These are phyloP conservation scores for Luffia ferchaultella DNA, from an alignment of 2,888 invertebrate species.

Conservation along the genomic window DNA sequence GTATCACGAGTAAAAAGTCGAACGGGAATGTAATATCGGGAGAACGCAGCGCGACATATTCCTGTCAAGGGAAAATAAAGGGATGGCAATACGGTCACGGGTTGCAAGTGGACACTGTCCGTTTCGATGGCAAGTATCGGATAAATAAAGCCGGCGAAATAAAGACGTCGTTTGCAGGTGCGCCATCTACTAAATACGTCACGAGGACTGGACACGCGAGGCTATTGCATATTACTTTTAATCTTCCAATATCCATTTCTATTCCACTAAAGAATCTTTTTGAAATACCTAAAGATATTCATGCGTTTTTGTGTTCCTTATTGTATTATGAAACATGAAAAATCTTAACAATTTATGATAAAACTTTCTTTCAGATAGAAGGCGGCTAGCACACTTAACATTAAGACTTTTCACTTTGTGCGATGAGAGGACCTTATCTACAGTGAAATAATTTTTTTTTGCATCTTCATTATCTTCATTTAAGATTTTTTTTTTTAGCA, in stretches of 20 bases:
- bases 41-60: conserved; percentile 51
- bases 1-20: conserved; percentile 38
- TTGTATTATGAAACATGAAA: neutral
- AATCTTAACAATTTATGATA: neutral
- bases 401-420: neutral
- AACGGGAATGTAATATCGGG: conserved; percentile 61
- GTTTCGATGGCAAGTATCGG: conserved; percentile 48
- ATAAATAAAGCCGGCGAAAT: conserved; percentile 57
- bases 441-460: too few relatives aligned
- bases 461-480: too few relatives aligned
- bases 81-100: conserved; percentile 59
- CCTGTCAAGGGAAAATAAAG: conserved; percentile 64
- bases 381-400: neutral
- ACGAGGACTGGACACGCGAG: conserved; percentile 28
- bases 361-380: neutral
- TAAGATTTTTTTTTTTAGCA: too few relatives aligned
- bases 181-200: conserved; percentile 20
- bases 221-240: conserved; percentile 33
- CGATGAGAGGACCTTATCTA: neutral
- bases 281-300: neutral
- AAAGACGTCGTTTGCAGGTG: conserved; percentile 46
- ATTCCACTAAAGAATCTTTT: too few relatives aligned
- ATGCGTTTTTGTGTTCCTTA: neutral
- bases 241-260: too few relatives aligned
- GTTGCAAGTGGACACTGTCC: conserved; percentile 58